phyloP scores from a whole-genome alignment of 2,888 invertebrate species.

The Venustoraphidia nigricollis region DNA sequence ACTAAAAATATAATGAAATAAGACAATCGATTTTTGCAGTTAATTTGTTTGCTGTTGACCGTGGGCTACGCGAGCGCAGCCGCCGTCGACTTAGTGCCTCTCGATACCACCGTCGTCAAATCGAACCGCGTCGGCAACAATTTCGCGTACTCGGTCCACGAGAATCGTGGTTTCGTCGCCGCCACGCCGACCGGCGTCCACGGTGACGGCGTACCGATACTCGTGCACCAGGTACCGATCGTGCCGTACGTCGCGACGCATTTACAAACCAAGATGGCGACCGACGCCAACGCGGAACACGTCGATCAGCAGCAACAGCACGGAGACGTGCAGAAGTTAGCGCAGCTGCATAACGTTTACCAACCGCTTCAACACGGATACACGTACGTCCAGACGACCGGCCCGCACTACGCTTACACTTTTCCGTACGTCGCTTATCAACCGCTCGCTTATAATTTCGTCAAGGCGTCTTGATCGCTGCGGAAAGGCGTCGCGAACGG shows the following conservation, averaged over 20 bases:
- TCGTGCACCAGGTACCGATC: too few species aligned
- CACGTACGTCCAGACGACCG: too few species aligned
- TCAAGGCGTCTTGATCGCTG: neutral
- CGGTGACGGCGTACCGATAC: too few species aligned
- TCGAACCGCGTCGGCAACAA: slow-evolving; percentile 34
- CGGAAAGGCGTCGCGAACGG: too few species aligned
- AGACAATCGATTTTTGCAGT: too few species aligned
- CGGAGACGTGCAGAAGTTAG: slow-evolving; percentile 3
- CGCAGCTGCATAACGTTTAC: neutral
- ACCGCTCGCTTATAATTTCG: slow-evolving; percentile 1
- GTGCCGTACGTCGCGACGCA: too few species aligned
- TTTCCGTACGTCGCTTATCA: neutral
- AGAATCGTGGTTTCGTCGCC: slow-evolving; percentile 33
- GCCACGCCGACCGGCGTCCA: slow-evolving; percentile 13
- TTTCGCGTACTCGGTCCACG: slow-evolving; percentile 36
- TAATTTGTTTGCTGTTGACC: too few species aligned
- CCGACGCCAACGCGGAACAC: neutral
- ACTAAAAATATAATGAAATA: too few species aligned
- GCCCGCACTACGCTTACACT: neutral
- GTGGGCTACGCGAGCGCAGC: neutral
- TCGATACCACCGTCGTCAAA: slow-evolving; percentile 33
- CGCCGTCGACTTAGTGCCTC: neutral
- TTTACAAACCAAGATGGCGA: too few species aligned
- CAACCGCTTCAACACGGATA: too few species aligned
- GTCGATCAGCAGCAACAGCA: neutral